Percentiles rank a stretch among this genome's conserved stretches.
Evolutionary conservation across 2,888 invertebrate genomes (phyloP).

Genomic region (Spilosoma lubricipeda): DNA sequence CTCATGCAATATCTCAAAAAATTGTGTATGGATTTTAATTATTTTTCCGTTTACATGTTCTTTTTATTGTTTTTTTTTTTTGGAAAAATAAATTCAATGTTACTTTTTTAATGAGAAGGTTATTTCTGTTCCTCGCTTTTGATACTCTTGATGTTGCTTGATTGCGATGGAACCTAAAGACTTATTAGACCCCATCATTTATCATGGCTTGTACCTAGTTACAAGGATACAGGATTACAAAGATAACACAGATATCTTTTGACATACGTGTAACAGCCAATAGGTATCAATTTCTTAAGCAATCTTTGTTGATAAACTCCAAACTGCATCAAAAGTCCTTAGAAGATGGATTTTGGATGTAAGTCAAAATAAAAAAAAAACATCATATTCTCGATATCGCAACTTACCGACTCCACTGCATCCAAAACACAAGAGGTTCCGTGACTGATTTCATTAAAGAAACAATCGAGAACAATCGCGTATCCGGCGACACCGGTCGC

Average conservation of each 20-base stretch:
- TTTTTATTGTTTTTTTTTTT: too few species aligned
- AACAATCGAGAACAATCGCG: constrained; percentile 31
- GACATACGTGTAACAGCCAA: not conserved
- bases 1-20: too few species aligned
- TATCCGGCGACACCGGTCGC: constrained; percentile 34
- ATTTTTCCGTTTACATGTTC: too few species aligned
- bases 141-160: too few species aligned
- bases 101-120: too few species aligned
- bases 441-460: constrained; percentile 39
- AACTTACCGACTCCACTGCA: constrained; percentile 47
- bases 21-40: too few species aligned
- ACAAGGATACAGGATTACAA: too few species aligned
- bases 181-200: not conserved
- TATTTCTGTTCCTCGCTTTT: too few species aligned
- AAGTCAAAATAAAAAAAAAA: not conserved
- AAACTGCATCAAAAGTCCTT: not conserved
- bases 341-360: too few species aligned
- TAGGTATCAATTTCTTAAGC: not conserved
- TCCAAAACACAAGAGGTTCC: constrained; percentile 44
- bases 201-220: not conserved
- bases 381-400: constrained; percentile 5
- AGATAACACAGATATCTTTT: not conserved
- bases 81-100: too few species aligned
- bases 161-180: not conserved
- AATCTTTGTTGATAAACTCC: not conserved